These are phyloP conservation scores for Coenobita brevimanus DNA, from an alignment of 1,140 invertebrate species.

Conservation along the genomic window DNA sequence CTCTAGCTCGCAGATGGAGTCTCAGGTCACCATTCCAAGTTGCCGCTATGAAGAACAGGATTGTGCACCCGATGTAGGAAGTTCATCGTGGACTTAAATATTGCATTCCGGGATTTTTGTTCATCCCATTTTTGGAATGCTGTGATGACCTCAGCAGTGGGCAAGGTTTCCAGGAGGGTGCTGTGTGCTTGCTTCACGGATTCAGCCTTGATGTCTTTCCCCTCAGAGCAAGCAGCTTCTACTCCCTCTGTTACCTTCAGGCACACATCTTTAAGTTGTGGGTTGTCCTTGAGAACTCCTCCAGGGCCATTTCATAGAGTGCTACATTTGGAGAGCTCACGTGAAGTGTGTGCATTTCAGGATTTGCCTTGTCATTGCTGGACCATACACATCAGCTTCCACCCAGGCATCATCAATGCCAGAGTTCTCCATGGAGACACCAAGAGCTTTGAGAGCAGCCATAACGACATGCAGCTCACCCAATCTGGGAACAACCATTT, in stretches of 20 bases:
- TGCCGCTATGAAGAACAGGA: conserved; percentile 48
- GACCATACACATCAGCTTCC: conserved; percentile 20
- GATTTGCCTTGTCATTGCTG: conserved; percentile 21
- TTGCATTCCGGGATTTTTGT: conserved; percentile 19
- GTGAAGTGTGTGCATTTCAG: not conserved
- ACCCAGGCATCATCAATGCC: too few relatives aligned
- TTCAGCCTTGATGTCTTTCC: not conserved
- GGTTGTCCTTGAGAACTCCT: not conserved
- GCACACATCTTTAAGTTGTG: not conserved
- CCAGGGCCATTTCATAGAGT: not conserved
- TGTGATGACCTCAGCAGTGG: conserved; percentile 18
- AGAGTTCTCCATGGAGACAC: conserved; percentile 25
- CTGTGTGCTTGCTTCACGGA: conserved; percentile 12
- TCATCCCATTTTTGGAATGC: conserved; percentile 20
- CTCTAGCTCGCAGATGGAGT: conserved; percentile 46
- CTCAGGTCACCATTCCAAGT: conserved; percentile 30
- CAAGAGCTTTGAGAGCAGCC: too few relatives aligned
- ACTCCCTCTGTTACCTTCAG: not conserved
- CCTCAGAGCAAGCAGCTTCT: conserved; percentile 9
- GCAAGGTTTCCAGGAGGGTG: not conserved
- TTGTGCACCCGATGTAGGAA: conserved; percentile 40
- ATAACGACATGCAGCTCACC: conserved; percentile 31
- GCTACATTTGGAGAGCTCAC: not conserved
- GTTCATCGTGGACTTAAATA: conserved; percentile 59
- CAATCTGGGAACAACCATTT: not conserved